Conservation (phyloP, 2,113 vertebrate genomes). For the Strigops habroptila region DNA sequence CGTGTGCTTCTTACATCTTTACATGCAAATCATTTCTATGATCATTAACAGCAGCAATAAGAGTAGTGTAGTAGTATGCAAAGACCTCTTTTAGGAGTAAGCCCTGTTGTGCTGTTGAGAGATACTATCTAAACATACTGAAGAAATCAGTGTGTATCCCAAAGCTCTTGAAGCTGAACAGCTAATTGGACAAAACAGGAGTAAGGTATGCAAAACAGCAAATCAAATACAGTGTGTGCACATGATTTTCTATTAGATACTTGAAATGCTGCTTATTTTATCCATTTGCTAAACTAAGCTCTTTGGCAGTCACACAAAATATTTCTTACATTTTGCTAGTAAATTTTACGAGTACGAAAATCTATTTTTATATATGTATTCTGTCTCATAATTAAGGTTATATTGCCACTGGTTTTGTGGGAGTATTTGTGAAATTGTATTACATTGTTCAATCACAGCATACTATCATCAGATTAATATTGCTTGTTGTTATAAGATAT, state of each 20-base stretch:
- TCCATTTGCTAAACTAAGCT: neutral
- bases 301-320: neutral
- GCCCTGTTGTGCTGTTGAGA: neutral
- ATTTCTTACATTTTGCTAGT: neutral
- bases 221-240: neutral
- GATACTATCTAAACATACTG: neutral
- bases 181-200: neutral
- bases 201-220: neutral
- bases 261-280: neutral
- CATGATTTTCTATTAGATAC: neutral
- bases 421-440: neutral
- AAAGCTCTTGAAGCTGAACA: neutral
- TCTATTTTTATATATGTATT: neutral
- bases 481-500: neutral
- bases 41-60: neutral
- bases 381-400: neutral
- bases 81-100: neutral
- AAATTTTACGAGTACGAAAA: neutral
- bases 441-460: neutral
- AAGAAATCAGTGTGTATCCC: neutral
- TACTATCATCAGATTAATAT: neutral
- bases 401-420: neutral
- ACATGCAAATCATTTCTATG: neutral
- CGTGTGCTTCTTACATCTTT: neutral
- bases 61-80: fast-evolving